Evolutionary conservation across 2,113 vertebrate species (phyloP).

Genomic region (Anoura caudifer): DNA sequence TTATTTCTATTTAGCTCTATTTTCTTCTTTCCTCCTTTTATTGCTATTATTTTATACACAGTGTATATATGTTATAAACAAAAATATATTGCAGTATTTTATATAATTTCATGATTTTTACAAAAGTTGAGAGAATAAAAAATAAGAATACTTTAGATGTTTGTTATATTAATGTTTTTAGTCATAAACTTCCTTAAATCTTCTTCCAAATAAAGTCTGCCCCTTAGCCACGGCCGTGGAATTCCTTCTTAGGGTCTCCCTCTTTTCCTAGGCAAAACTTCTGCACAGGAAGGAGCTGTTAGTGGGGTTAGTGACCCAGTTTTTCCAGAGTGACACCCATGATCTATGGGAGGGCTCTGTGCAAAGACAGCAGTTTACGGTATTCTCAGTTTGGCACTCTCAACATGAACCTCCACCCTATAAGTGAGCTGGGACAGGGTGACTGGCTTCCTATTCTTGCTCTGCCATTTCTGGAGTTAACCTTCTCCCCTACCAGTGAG

Average conservation of each 20-base stretch:
- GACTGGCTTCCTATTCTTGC: background rate
- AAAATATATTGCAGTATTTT: background rate
- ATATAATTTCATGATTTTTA: background rate
- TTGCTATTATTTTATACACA: background rate
- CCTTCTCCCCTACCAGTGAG: background rate
- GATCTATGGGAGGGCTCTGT: background rate
- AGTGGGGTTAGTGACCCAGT: background rate
- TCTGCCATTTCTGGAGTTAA: background rate
- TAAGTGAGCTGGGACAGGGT: background rate
- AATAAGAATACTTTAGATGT: background rate
- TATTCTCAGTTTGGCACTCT: background rate
- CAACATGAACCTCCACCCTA: background rate
- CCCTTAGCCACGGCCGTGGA: background rate
- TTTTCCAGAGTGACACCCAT: background rate
- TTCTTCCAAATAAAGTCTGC: background rate
- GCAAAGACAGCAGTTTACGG: background rate
- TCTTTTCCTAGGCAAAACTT: background rate
- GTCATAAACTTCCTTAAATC: background rate
- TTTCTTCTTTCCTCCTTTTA: background rate
- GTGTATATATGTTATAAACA: background rate
- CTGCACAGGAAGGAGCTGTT: background rate
- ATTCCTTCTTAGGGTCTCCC: background rate
- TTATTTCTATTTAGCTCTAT: background rate
- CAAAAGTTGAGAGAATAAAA: background rate
- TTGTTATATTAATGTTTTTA: background rate